phyloP scores from a whole-genome alignment of 2,113 vertebrate species.

The Glaucidium brasilianum region DNA sequence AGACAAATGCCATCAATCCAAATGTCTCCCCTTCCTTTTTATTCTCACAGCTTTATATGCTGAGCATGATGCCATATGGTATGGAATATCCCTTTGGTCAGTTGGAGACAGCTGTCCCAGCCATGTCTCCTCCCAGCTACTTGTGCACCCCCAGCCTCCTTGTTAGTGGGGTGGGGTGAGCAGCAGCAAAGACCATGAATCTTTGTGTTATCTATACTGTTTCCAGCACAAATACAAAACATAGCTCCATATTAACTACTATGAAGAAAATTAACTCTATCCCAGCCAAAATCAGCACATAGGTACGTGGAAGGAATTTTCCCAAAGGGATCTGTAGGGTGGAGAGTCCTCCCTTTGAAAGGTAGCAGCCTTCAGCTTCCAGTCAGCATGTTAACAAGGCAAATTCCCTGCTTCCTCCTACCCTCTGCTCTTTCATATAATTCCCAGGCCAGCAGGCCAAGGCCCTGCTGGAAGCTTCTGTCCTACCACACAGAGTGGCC shows the following conservation, averaged over 20 bases:
- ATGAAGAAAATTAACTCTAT: not conserved
- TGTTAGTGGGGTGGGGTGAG: too few relatives aligned
- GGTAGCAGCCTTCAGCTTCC: not conserved
- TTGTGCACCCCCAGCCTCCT: too few relatives aligned
- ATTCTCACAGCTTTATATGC: too few relatives aligned
- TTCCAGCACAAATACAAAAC: not conserved
- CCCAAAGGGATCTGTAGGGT: not conserved
- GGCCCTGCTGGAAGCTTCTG: not conserved
- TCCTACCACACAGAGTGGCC: accelerated
- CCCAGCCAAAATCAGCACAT: not conserved
- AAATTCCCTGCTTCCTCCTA: not conserved
- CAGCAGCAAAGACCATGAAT: too few relatives aligned
- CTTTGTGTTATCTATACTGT: not conserved
- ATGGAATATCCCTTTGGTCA: too few relatives aligned
- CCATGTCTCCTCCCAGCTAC: too few relatives aligned
- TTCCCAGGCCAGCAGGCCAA: not conserved
- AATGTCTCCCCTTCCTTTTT: too few relatives aligned
- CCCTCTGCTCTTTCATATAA: not conserved
- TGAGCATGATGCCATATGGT: too few relatives aligned
- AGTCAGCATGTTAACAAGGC: not conserved
- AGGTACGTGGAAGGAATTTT: not conserved
- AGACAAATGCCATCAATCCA: too few relatives aligned
- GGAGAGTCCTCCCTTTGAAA: not conserved
- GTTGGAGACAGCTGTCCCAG: too few relatives aligned
- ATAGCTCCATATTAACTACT: not conserved